A percentile compares a stretch with the other conserved stretches of the same genome.
Evolutionary conservation across 2,113 vertebrate species (phyloP).

Genomic region (Atractosteus spatula): DNA sequence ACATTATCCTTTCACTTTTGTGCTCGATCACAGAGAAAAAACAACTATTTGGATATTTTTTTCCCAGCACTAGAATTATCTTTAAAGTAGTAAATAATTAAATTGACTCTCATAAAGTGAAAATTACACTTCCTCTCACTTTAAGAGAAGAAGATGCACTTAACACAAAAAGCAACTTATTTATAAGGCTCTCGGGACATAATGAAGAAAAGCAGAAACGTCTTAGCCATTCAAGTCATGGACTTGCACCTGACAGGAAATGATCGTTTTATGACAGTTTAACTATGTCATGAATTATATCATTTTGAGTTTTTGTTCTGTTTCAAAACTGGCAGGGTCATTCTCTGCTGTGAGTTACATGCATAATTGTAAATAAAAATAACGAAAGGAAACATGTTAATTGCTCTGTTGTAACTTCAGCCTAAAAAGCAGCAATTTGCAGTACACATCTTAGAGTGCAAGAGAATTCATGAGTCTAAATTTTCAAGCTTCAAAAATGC

Average conservation of each 20-base stretch:
- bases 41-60: too few species aligned
- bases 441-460: too few species aligned
- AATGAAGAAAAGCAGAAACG: background rate
- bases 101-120: too few species aligned
- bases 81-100: too few species aligned
- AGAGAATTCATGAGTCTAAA: too few species aligned
- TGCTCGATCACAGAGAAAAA: too few species aligned
- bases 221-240: background rate
- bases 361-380: slow-evolving; percentile 24
- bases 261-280: slow-evolving; percentile 22
- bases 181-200: background rate
- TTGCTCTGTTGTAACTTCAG: slow-evolving; percentile 28
- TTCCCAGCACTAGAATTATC: too few species aligned
- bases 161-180: background rate
- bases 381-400: slow-evolving; percentile 33
- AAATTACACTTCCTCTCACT: too few species aligned
- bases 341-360: slow-evolving; percentile 33
- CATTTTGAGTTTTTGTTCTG: too few species aligned
- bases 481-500: too few species aligned
- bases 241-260: background rate
- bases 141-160: too few species aligned
- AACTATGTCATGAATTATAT: slow-evolving; percentile 20
- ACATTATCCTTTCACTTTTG: too few species aligned
- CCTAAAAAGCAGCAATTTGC: slow-evolving; percentile 21
- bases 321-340: slow-evolving; percentile 16